Evolutionary conservation across 2,113 vertebrate genomes (phyloP).

Genomic region (Erythrocercus mccallii): DNA sequence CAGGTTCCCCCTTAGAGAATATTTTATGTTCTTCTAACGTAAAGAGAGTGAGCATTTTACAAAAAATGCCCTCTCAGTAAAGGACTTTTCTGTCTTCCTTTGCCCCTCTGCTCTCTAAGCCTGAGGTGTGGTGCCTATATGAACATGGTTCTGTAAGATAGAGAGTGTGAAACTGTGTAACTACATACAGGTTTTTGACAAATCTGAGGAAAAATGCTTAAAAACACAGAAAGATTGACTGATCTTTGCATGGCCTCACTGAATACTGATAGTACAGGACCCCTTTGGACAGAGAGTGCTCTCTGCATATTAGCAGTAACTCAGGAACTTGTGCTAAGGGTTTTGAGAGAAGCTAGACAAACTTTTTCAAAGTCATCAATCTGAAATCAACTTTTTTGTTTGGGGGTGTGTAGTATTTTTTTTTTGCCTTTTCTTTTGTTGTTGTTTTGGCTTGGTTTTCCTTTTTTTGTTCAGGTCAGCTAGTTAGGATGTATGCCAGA

Average conservation of each 20-base stretch:
- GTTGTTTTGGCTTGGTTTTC: background rate
- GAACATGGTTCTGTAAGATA: background rate
- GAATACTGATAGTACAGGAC: background rate
- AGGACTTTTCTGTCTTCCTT: background rate
- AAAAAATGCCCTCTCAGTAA: background rate
- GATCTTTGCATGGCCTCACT: background rate
- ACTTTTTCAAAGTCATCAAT: background rate
- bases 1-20: background rate
- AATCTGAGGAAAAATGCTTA: background rate
- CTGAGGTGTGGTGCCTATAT: background rate
- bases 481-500: background rate
- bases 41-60: background rate
- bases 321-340: background rate
- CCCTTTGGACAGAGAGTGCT: accelerated
- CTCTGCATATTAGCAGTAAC: background rate
- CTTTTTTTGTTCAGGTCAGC: background rate
- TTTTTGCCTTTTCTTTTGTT: background rate
- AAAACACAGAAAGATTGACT: background rate
- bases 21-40: background rate
- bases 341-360: background rate
- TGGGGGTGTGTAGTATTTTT: background rate
- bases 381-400: background rate
- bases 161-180: background rate
- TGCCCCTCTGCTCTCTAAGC: background rate
- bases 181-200: background rate